These are phyloP conservation scores for Carcina quercana DNA, from an alignment of 2,888 invertebrate species.

Conservation along the genomic window DNA sequence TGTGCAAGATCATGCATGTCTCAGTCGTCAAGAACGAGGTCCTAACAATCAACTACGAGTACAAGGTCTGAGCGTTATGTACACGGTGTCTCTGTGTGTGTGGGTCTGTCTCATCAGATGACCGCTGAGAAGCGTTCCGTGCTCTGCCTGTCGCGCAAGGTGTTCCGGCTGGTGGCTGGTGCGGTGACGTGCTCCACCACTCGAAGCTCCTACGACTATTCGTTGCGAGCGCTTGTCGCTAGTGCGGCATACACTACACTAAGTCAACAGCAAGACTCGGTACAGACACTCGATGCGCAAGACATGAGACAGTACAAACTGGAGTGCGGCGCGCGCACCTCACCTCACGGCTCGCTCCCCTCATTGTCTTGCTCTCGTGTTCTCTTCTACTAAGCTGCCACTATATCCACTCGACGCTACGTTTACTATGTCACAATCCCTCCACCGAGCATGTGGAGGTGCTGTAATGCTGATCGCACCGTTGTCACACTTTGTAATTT, in stretches of 20 bases:
- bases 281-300: constrained; percentile 66
- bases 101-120: constrained; percentile 36
- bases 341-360: constrained; percentile 20
- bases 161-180: constrained; percentile 45
- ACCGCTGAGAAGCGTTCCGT: constrained; percentile 57
- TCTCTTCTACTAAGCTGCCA: constrained; percentile 5
- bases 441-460: constrained; percentile 23
- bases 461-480: constrained; percentile 25
- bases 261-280: constrained; percentile 65
- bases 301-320: constrained; percentile 63
- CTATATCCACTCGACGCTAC: constrained; percentile 18
- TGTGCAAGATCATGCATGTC: constrained; percentile 63
- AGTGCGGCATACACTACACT: constrained; percentile 71
- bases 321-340: constrained; percentile 31
- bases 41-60: constrained; percentile 51
- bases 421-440: constrained; percentile 22
- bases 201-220: constrained; percentile 62
- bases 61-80: constrained; percentile 59
- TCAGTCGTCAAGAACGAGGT: constrained; percentile 38
- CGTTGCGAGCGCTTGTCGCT: constrained; percentile 49
- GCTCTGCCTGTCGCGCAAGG: constrained; percentile 69
- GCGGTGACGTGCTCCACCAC: constrained; percentile 57
- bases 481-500: constrained; percentile 25
- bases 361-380: constrained; percentile 15
- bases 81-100: constrained; percentile 53